Conservation (phyloP, 2,888 invertebrate species). For the Oxycera nigricornis region DNA sequence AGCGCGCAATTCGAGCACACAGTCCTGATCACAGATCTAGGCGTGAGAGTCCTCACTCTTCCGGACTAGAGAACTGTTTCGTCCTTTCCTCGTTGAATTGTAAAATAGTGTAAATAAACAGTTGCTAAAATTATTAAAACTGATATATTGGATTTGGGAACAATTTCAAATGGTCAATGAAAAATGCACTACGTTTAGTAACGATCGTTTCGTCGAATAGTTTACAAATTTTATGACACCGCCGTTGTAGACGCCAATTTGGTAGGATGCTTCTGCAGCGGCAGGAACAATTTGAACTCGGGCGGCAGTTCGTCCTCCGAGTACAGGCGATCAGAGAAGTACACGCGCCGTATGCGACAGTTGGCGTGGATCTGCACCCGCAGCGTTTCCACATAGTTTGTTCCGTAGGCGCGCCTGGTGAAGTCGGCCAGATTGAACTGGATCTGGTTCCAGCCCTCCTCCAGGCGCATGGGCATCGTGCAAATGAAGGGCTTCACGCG, state of each 20-base stretch:
- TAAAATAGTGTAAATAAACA: no score
- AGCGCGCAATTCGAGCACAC: constrained; percentile 94
- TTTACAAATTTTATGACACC: no score
- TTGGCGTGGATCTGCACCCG: constrained; percentile 96
- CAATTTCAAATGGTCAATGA: no score
- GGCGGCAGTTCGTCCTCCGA: constrained; percentile 94
- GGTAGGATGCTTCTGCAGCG: constrained; percentile 75
- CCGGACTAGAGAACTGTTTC: constrained; percentile 48
- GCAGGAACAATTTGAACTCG: constrained; percentile 93
- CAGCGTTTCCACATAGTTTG: constrained; percentile 92
- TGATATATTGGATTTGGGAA: no score
- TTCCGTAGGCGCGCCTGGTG: constrained; percentile 92
- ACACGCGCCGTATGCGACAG: constrained; percentile 87
- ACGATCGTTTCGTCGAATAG: no score
- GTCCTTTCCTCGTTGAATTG: no score
- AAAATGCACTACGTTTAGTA: no score
- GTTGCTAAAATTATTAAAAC: no score
- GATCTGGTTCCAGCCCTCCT: constrained; percentile 95
- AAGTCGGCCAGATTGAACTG: constrained; percentile 96
- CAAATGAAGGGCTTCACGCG: constrained; percentile 95
- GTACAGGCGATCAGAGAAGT: constrained; percentile 89
- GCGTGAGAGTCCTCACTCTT: constrained; percentile 79
- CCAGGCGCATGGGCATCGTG: constrained; percentile 94
- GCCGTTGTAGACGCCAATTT: constrained; percentile 50
- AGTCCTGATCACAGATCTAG: constrained; percentile 78